Conservation (phyloP, 2,797 vertebrate species). For the Mormyrops attenuatus region DNA sequence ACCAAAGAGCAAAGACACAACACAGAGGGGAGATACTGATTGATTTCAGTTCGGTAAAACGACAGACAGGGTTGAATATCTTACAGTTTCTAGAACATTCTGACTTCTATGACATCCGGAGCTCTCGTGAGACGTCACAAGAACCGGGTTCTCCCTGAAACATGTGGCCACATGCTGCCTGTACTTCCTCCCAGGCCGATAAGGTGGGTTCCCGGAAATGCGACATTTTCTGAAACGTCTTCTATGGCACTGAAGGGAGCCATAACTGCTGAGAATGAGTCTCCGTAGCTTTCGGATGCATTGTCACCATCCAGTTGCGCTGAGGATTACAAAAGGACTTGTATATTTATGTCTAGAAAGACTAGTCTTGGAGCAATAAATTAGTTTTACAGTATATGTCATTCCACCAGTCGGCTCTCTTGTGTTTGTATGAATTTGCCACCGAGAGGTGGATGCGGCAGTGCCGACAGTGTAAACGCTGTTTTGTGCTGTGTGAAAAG, state of each 20-base stretch:
- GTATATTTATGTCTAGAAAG: background rate
- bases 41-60: background rate
- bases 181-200: background rate
- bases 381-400: background rate
- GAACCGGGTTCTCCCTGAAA: background rate
- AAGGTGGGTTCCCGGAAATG: background rate
- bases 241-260: background rate
- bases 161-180: background rate
- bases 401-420: background rate
- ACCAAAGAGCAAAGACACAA: background rate
- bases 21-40: background rate
- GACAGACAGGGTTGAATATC: background rate
- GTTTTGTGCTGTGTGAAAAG: background rate
- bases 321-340: background rate
- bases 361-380: background rate
- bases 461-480: background rate
- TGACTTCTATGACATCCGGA: background rate
- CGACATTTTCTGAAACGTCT: background rate
- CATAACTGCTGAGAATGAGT: background rate
- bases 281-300: background rate
- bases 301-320: background rate
- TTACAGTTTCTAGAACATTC: background rate
- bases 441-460: background rate
- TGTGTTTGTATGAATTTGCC: background rate
- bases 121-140: background rate